These are phyloP conservation scores for Coracias cyanogaster DNA, from an alignment of 2,797 vertebrate genomes.

Conservation along the genomic window DNA sequence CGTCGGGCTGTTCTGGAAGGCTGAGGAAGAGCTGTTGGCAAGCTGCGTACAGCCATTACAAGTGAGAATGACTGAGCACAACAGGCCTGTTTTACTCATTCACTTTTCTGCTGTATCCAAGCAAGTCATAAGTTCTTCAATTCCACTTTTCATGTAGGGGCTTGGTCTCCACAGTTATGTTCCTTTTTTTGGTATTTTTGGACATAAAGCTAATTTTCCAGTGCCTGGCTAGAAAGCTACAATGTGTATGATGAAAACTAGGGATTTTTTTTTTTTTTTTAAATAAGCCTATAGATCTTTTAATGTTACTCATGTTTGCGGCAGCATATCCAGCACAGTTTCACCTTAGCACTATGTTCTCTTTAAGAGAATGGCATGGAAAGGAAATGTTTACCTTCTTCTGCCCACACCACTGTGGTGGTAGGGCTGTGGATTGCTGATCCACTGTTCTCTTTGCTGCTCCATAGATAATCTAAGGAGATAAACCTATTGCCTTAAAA, in stretches of 20 bases:
- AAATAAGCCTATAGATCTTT: neutral
- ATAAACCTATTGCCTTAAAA: neutral
- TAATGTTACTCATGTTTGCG: neutral
- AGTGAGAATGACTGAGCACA: constrained; percentile 61
- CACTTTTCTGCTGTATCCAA: constrained; percentile 46
- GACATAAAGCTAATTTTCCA: neutral
- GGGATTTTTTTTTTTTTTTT: neutral
- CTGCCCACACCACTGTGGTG: neutral
- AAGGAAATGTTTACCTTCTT: neutral
- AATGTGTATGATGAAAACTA: neutral
- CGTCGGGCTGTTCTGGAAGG: neutral
- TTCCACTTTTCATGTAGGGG: neutral
- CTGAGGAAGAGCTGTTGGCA: constrained; percentile 56
- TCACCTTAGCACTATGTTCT: neutral
- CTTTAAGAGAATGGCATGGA: neutral
- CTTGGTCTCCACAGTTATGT: constrained; percentile 1
- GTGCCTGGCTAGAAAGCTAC: neutral
- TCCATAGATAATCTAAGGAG: neutral
- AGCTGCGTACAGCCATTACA: constrained; percentile 3
- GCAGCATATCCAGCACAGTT: neutral
- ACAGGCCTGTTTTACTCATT: constrained; percentile 57
- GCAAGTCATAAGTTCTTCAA: constrained; percentile 33
- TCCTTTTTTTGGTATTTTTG: neutral
- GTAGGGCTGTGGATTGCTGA: neutral
- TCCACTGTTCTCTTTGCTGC: neutral